Base-by-base conservation (phyloP, 2,888 invertebrate genomes). In the Neria commutata region DNA sequence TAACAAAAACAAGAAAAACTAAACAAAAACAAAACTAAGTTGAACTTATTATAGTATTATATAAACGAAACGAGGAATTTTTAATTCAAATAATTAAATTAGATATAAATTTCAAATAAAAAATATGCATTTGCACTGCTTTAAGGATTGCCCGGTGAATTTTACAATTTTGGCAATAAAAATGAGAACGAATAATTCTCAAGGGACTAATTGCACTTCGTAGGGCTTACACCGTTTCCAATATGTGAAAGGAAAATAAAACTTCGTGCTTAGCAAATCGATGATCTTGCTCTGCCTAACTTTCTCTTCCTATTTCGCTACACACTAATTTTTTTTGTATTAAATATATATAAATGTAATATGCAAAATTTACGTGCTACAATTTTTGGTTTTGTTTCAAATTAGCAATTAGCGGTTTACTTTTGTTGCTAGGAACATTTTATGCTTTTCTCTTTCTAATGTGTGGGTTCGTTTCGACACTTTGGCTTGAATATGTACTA, bases 111-210 rank as follows among this genome's bases (percentile, higher is more conserved):
- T 26, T 46, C n/a, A 25, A 25, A 6, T 47, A 25, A 47, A 47
- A 40, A 11, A n/a, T 14, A 23, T 23, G 14, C 45, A 45, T 19
- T 45, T 5, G 45, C 45, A 45, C 14, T 21, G 19, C n/a, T n/a
- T n/a, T n/a, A n/a, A n/a, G n/a, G n/a, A n/a, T n/a, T n/a, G n/a
- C n/a, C n/a, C n/a, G n/a, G n/a, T n/a, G n/a, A n/a, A 25, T 48
- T 25, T 25, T 61, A 64, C 61, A 60, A 67, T 63, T 67, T 49
- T 67, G 60, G 58, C n/a, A n/a, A n/a, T n/a, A n/a, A n/a, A n/a
- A n/a, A n/a, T n/a, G n/a, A n/a, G n/a, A n/a, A n/a, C n/a, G n/a
- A n/a, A n/a, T n/a, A n/a, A n/a, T n/a, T n/a, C n/a, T n/a, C n/a
- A 42, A 42, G 21, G 6, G 42, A 42, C 42, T 42, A 42, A 42